A percentile compares a stretch with the other conserved stretches of the same genome.
These are phyloP conservation scores for Passerculus sandwichensis DNA, from an alignment of 2,797 vertebrate genomes.

Conservation along the genomic window DNA sequence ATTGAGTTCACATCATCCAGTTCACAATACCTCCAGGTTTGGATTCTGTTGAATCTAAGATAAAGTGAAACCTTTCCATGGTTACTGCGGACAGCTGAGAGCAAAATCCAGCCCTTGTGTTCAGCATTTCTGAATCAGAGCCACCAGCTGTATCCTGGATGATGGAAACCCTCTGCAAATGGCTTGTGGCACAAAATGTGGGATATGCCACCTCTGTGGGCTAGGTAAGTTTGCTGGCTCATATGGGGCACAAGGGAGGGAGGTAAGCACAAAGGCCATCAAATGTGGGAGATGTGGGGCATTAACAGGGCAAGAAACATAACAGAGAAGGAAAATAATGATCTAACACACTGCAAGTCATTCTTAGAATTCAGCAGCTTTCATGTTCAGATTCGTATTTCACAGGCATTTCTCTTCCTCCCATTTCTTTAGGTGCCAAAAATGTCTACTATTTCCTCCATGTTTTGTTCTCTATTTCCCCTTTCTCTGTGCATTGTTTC, in stretches of 20 bases:
- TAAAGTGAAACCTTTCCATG: not conserved
- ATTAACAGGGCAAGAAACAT: not conserved
- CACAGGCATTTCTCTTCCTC: not conserved
- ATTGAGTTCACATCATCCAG: not conserved
- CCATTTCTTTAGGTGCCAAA: not conserved
- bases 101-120: fast-evolving
- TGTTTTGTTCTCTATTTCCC: not conserved
- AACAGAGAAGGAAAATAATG: not conserved
- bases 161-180: not conserved
- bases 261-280: not conserved
- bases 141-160: not conserved
- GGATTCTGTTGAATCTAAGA: not conserved
- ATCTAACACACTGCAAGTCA: not conserved
- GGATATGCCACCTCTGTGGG: not conserved
- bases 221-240: not conserved
- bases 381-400: not conserved
- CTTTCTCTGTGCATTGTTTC: not conserved
- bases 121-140: not conserved
- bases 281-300: not conserved
- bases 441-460: not conserved
- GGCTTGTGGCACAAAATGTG: fast-evolving
- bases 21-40: not conserved
- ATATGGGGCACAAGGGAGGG: fast-evolving
- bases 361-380: not conserved
- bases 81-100: not conserved